Evolutionary conservation across 23 tunicate species (phyloP).

Genomic region (Phallusia fumigata): DNA sequence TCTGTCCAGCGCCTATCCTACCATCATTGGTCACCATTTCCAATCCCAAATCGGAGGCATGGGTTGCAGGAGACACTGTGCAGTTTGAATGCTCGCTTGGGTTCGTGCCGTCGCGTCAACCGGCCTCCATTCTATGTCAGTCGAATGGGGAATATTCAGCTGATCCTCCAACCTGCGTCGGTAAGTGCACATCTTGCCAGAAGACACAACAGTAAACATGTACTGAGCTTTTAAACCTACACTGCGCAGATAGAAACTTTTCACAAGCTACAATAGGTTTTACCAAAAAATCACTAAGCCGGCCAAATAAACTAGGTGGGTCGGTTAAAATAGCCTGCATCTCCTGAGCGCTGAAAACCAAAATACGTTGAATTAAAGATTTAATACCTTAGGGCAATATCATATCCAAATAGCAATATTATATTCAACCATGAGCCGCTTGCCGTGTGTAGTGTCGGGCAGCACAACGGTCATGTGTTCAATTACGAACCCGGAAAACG

Average conservation of each 20-base stretch:
- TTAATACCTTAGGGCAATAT: no score
- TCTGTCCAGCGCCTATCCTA: not conserved
- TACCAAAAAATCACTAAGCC: no score
- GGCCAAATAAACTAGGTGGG: no score
- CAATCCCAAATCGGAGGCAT: not conserved
- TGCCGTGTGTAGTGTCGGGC: not conserved
- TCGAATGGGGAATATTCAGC: not conserved
- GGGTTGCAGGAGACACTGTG: not conserved
- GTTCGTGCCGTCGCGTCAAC: not conserved
- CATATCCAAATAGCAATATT: not conserved
- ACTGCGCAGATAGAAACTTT: no score
- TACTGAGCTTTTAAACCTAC: no score
- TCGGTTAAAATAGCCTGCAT: no score
- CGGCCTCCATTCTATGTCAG: not conserved
- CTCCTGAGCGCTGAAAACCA: not conserved
- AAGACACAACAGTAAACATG: no score
- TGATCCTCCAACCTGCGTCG: not conserved
- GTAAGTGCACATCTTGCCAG: not conserved
- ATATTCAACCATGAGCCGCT: not conserved
- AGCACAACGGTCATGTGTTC: not conserved
- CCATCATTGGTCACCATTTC: not conserved
- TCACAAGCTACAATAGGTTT: no score
- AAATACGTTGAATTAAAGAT: no score
- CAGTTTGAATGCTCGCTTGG: not conserved
- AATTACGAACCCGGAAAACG: not conserved